Conservation (phyloP, 2,113 vertebrate species). For the Leptocoma aspasia region DNA sequence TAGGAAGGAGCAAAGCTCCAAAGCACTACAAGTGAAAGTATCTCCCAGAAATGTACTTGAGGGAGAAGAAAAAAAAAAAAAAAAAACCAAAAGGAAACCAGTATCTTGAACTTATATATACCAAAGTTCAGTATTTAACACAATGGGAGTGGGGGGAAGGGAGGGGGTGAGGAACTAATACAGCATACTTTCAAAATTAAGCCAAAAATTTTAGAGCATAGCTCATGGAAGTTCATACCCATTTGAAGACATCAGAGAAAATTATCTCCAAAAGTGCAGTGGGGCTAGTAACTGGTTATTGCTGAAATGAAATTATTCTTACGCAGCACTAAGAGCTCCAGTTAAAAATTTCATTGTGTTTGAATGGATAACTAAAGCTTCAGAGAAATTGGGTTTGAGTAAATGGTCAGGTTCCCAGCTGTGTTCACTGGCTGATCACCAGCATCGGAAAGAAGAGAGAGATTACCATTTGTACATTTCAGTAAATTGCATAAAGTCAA, state of each 20-base stretch:
- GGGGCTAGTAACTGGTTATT: background rate
- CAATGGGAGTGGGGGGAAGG: background rate
- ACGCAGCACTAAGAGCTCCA: constrained; percentile 19
- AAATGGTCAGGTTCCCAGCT: constrained; percentile 10
- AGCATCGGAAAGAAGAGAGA: background rate
- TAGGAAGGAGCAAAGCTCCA: constrained; percentile 5
- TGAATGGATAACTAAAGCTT: constrained; percentile 43
- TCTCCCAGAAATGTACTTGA: constrained; percentile 49
- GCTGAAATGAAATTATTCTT: constrained; percentile 9
- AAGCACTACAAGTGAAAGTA: constrained; percentile 6
- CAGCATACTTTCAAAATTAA: constrained; percentile 15
- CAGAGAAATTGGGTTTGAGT: constrained; percentile 2
- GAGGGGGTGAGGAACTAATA: background rate
- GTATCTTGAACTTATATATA: constrained; percentile 39
- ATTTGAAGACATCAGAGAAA: constrained; percentile 45
- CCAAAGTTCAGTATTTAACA: constrained; percentile 52
- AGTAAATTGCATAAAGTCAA: constrained; percentile 6
- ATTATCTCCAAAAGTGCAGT: background rate
- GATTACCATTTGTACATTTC: background rate
- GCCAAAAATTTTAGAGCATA: constrained; percentile 24
- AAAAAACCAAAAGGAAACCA: background rate
- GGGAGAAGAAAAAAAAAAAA: background rate
- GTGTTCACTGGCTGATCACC: background rate
- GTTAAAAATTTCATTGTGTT: constrained; percentile 34
- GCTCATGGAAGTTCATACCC: background rate